Evolutionary conservation across 2,113 vertebrate species (phyloP), one percentile per base, ranked within the genome.

Genomic region (Ophthalmolycus amberensis): DNA sequence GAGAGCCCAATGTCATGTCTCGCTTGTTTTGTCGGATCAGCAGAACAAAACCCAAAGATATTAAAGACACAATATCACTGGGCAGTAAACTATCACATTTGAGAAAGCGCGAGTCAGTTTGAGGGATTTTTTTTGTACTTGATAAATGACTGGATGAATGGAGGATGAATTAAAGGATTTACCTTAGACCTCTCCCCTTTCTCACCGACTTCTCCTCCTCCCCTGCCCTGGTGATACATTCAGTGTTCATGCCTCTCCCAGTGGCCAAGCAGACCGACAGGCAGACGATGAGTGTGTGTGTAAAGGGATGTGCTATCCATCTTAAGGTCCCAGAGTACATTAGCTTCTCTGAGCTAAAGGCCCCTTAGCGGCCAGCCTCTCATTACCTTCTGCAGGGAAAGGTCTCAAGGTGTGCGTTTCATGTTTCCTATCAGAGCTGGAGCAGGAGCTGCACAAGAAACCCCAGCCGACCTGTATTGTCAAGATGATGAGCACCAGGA

Each of bases 401-500:
- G 71, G 74, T 86, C 80, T 89, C 58, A 89, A 71, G 67, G 80
- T 89, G 70, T 91, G 37, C 10, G 37, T 90, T 82, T 92, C 77
- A 42, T 85, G 75, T 91, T 79, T 83, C 77, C 84, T 58, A 50
- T 63, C 95, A 99, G 98, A 99, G 87, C 93, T 99, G 90, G 97
- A 99, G 91, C 96, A 96, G 76, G 97, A 98, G 88, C 95, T 99
- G 20, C 89, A 94, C 84, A 95, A 95, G 92, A 96, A 96, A 64
- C 97, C 97, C 0, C 96, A 96, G 93, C 97, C 96, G 90, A 96
- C 96, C 78, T 99, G 97, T 92, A 96, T 99, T 27, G 95, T 98
- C 65, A 97, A 98, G 93, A 96, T 99, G 93, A 97, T 97, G 90
- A 96, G 96, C 75, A 99, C 98, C 27, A 96, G 98, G 80, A 99